These are phyloP conservation scores for Ctenodactylus gundi DNA, from an alignment of 2,113 vertebrate species.

Conservation along the genomic window DNA sequence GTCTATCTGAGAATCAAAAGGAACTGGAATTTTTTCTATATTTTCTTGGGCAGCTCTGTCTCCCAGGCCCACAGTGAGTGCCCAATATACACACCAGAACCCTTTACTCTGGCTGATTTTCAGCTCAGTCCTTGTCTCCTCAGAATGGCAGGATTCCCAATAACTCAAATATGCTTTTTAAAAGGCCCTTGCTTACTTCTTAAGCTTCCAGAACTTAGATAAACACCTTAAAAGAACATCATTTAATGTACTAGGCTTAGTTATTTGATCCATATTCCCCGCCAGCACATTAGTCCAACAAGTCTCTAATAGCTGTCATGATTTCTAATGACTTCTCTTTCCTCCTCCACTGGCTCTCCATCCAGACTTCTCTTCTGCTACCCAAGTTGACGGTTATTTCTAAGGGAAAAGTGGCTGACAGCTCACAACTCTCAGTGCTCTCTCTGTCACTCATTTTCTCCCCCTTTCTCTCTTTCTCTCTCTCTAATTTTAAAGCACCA, in stretches of 20 bases:
- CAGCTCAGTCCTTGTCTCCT: neutral
- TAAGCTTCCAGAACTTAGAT: neutral
- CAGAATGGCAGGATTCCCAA: neutral
- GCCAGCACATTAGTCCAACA: neutral
- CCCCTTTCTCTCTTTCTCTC: neutral
- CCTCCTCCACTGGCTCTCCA: too few relatives aligned
- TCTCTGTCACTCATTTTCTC: too few relatives aligned
- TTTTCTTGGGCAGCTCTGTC: neutral
- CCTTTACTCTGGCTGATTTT: neutral
- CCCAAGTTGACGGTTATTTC: neutral
- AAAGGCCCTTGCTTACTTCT: neutral
- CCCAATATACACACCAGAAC: neutral
- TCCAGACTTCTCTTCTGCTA: neutral
- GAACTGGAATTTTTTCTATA: neutral
- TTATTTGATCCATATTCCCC: neutral
- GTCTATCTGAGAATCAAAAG: neutral
- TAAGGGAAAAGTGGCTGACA: fast-evolving
- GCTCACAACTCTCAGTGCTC: too few relatives aligned
- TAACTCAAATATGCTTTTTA: neutral
- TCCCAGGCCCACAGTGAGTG: neutral
- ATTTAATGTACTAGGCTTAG: neutral
- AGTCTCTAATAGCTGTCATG: neutral
- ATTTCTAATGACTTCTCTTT: neutral
- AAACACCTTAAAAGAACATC: neutral
- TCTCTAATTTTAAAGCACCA: fast-evolving